Evolutionary conservation across 2,797 vertebrate genomes (phyloP).

Genomic region (Spea hammondii): DNA sequence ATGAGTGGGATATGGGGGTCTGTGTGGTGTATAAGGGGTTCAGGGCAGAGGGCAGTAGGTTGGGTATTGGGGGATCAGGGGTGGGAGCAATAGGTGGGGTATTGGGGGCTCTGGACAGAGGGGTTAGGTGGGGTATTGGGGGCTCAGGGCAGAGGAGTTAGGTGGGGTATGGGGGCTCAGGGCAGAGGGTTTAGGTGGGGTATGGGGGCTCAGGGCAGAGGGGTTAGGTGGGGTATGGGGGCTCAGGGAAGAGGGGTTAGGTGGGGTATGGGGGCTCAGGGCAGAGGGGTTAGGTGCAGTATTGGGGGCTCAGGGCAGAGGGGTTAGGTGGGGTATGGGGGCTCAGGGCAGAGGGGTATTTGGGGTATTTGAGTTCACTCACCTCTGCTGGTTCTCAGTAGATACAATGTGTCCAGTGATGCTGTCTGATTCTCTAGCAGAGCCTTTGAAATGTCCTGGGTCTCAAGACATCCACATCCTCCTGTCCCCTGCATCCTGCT

Average conservation of each 20-base stretch:
- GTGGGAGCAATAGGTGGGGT: too few species aligned
- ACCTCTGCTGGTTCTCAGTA: slow-evolving; percentile 8
- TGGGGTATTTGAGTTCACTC: not conserved
- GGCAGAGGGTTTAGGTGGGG: not conserved
- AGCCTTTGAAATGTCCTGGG: too few species aligned
- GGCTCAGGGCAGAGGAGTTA: not conserved
- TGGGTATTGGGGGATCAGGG: not conserved
- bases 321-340: too few species aligned
- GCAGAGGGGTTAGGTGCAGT: too few species aligned
- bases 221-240: not conserved
- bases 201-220: not conserved
- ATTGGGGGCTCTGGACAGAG: not conserved
- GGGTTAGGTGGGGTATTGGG: too few species aligned
- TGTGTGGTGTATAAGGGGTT: not conserved
- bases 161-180: not conserved
- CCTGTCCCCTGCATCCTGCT: not conserved
- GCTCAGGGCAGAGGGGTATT: too few species aligned
- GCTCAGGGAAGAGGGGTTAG: not conserved
- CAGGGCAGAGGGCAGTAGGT: not conserved
- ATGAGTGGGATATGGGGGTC: too few species aligned
- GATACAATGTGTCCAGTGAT: not conserved
- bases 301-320: too few species aligned
- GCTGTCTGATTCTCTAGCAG: not conserved
- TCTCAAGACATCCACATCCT: too few species aligned
- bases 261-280: not conserved